Base-by-base conservation (phyloP, 2,797 vertebrate species). In the Danio jaintianensis region DNA sequence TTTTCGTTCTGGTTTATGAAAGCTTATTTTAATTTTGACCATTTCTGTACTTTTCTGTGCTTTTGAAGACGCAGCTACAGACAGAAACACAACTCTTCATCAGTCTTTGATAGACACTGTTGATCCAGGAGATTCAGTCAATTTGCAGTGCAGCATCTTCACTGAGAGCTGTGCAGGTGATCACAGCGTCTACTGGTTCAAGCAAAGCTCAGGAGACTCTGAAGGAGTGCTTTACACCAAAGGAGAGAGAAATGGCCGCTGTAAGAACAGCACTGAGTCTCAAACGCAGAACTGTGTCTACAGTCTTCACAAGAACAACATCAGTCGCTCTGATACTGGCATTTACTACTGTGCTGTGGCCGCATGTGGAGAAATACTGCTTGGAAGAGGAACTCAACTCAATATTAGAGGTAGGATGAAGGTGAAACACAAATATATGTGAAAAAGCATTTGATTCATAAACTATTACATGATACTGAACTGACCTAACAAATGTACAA, bases 271-370 rank as follows among this genome's bases (percentile, higher is more conserved):
- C 5, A 2, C 75, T 47, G 58, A 40, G 9, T 36, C 56, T 64
- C 55, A 50, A 55, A 76, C 84, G 0, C 76, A 47, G 58, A 84
- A 66, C 63, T 91, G 91, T 11, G 16, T 85, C 12, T 91, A 89
- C 82, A 78, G 81, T 59, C 55, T 89, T 40, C 78, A 82, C 16
- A 90, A 73, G 80, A 62, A 0, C 3, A 86, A 84, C 69, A 16
- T 89, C 72, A 85, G 70, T 68, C 70, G 43, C 3, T 2, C 71
- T 53, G 88, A 92, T 6, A 22, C 84, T 53, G 90, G 86, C 4
- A 87, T 56, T 20, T 92, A 92, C 80, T 87, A 89, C 83, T 92
- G 91, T 43, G 88, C 80, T 50, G 69, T 91, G 75, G 83, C 82
- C n/a, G 66, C 85, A 6, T 91, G 90, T 52, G 89, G 87, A 67